Evolutionary conservation across 2,888 invertebrate species (phyloP).

Genomic region (Campaea margaritaria): DNA sequence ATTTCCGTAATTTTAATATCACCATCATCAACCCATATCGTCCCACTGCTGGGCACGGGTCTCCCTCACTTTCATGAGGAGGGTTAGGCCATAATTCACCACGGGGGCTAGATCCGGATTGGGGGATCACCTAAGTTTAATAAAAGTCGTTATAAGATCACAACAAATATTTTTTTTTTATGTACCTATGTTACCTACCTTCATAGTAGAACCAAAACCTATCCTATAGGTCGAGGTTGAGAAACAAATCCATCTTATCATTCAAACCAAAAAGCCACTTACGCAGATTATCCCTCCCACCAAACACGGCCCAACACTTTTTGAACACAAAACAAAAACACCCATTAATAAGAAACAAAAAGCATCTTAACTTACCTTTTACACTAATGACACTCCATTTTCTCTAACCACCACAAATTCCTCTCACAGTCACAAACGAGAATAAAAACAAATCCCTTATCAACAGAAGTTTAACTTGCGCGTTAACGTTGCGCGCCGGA

Average conservation of each 20-base stretch:
- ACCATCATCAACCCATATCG: no score
- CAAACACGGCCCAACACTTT: slow-evolving; percentile 27
- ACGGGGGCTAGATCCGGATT: no score
- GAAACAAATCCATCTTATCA: slow-evolving; percentile 17
- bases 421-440: slow-evolving; percentile 49
- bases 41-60: no score
- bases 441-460: slow-evolving; percentile 47
- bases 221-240: not conserved
- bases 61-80: no score
- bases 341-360: slow-evolving; percentile 56
- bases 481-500: slow-evolving; percentile 47
- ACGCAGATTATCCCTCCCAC: slow-evolving; percentile 23
- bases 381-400: slow-evolving; percentile 76
- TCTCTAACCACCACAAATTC: slow-evolving; percentile 48
- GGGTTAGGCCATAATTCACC: no score
- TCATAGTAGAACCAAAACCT: no score
- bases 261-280: slow-evolving; percentile 13
- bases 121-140: no score
- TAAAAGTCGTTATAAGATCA: no score
- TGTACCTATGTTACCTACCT: no score
- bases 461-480: slow-evolving; percentile 56
- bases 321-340: slow-evolving; percentile 55
- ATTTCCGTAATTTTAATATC: no score
- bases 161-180: no score
- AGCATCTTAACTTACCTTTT: slow-evolving; percentile 65